Evolutionary conservation across 1,140 invertebrate species (phyloP).

Genomic region (Diprion similis): DNA sequence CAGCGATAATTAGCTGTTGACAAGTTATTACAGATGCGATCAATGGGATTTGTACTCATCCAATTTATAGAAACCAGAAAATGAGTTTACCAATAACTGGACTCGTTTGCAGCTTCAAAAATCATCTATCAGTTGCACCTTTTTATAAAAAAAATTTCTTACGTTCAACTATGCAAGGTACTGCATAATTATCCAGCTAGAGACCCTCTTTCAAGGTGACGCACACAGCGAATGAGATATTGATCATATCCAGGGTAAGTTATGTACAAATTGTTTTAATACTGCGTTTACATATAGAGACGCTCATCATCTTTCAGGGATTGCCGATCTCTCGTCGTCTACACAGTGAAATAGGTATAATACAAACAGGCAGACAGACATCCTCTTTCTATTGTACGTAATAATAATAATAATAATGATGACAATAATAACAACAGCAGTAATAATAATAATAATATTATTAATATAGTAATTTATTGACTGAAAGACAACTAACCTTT

Average conservation of each 20-base stretch:
- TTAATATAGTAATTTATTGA: slow-evolving; percentile 6
- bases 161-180: no score
- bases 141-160: no score
- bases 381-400: slow-evolving; percentile 27
- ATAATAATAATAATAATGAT: slow-evolving; percentile 16
- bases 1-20: no score
- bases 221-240: slow-evolving; percentile 12
- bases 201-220: no score
- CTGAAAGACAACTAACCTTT: neutral
- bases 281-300: slow-evolving; percentile 46
- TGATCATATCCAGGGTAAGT: slow-evolving; percentile 25
- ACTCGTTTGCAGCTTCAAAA: no score
- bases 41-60: no score
- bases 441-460: slow-evolving; percentile 13
- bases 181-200: no score
- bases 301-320: neutral
- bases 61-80: no score
- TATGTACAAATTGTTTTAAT: slow-evolving; percentile 52
- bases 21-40: no score
- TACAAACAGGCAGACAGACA: slow-evolving; percentile 11
- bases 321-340: neutral
- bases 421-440: slow-evolving; percentile 18
- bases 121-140: no score
- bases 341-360: neutral
- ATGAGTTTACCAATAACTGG: no score